Base-by-base conservation (phyloP, 2,113 vertebrate genomes). In the Alectura lathami region DNA sequence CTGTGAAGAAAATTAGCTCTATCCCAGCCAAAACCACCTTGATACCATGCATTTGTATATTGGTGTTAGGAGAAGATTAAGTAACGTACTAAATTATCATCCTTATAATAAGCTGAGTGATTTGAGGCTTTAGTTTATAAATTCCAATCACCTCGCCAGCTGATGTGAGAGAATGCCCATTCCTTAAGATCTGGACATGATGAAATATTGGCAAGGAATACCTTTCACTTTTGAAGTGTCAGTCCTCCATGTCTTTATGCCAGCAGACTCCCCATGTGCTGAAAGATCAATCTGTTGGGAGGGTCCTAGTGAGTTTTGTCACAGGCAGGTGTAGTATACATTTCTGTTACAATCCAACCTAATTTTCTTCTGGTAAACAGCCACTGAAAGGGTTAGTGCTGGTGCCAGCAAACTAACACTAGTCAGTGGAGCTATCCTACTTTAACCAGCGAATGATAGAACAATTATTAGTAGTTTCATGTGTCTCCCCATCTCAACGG, bases 401-500 rank as follows among this genome's bases (percentile, higher is more conserved):
- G 40, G 10, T 69, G 67, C 24, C 50, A 83, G n/a, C 16, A 62
- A 57, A 40, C 1, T 3, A 51, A 43, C 2, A 2, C 20, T 36
- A 34, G 36, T n/a, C 42, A n/a, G 7, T 18, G 13, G 13, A 48
- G 17, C 16, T 86, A 5, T 43, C 3, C n/a, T 66, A 5, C 42
- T 83, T 72, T 30, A 53, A 36, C 17, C 12, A 57, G 89, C 20
- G 53, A 54, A 54, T 6, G 18, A 56, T 7, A 32, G 54, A 56
- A 22, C 22, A 23, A 50, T 17, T 21, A 18, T 56, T 32, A n/a
- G 30, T 32, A 56, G 30, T 56, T 56, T 11, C 32, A 12, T 27
- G 11, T 17, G 18, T 21, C 26, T 1, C 6, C 48, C 2, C 13
- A 66, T 8, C 18, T 69, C 0, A 1, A 2, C 91, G 48, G 23